phyloP scores from a whole-genome alignment of 2,113 vertebrate species.

The Morone saxatilis region DNA sequence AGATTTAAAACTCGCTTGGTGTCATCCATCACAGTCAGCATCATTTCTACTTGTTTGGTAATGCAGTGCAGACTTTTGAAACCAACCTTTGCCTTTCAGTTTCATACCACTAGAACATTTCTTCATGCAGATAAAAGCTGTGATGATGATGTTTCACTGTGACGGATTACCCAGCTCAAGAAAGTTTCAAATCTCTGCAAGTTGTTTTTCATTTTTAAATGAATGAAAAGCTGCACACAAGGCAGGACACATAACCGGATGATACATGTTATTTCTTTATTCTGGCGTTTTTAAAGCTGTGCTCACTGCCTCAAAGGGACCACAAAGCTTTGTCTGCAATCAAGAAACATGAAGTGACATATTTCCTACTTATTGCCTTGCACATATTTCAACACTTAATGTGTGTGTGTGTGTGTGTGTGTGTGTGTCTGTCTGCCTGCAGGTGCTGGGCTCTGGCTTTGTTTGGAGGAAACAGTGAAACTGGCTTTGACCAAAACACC shows the following conservation, averaged over 20 bases:
- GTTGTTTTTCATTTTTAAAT: slow-evolving; percentile 29
- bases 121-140: slow-evolving; percentile 33
- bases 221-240: slow-evolving; percentile 9
- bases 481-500: slow-evolving; percentile 96
- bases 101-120: slow-evolving; percentile 2
- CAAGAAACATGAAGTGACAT: slow-evolving; percentile 25
- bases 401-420: background rate
- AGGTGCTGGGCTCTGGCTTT: slow-evolving; percentile 96
- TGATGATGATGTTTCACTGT: background rate
- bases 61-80: slow-evolving; percentile 19
- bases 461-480: slow-evolving; percentile 96
- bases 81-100: background rate
- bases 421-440: slow-evolving; percentile 1
- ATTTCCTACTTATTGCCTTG: slow-evolving; percentile 4
- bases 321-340: background rate
- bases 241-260: background rate
- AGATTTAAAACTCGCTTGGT: background rate
- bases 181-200: slow-evolving; percentile 16
- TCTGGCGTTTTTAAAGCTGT: slow-evolving; percentile 12
- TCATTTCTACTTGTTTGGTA: background rate
- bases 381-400: slow-evolving; percentile 22
- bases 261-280: slow-evolving; percentile 24
- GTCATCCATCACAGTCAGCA: slow-evolving; percentile 1
- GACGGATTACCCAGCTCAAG: background rate
- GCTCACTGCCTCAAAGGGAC: background rate